Conservation (phyloP, 2,113 vertebrate species). For the Periophthalmus modestus region DNA sequence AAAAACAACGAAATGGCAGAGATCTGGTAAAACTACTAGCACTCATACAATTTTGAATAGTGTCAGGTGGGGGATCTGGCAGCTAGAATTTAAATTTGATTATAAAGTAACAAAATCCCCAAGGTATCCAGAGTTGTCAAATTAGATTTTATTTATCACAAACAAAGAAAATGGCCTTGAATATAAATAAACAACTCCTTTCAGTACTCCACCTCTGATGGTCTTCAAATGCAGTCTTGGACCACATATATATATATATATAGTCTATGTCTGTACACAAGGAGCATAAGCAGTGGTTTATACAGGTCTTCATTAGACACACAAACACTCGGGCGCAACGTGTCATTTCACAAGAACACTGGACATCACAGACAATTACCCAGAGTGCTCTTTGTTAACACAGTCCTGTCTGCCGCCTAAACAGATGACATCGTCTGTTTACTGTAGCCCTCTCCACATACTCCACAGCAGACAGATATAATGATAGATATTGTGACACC, state of each 20-base stretch:
- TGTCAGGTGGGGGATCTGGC: background rate
- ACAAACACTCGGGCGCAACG: conserved; percentile 13
- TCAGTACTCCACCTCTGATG: background rate
- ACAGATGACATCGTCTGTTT: conserved; percentile 53
- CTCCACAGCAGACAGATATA: background rate
- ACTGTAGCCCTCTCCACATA: conserved; percentile 22
- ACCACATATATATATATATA: no score
- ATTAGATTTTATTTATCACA: background rate
- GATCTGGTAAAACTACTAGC: no score
- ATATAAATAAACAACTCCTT: background rate
- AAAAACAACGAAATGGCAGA: no score
- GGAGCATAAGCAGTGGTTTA: background rate
- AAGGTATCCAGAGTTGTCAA: background rate
- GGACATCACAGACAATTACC: conserved; percentile 47
- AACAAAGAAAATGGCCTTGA: background rate
- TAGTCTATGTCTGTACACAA: no score
- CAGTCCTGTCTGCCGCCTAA: conserved; percentile 43
- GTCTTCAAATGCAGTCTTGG: no score
- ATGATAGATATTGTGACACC: background rate
- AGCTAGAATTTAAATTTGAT: no score
- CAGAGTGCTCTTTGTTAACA: conserved; percentile 49
- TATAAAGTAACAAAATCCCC: no score
- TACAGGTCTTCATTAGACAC: conserved; percentile 10
- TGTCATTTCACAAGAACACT: conserved; percentile 37
- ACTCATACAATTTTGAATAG: background rate